Base-by-base conservation (phyloP, 2,797 vertebrate genomes). In the Monodelphis domestica region DNA sequence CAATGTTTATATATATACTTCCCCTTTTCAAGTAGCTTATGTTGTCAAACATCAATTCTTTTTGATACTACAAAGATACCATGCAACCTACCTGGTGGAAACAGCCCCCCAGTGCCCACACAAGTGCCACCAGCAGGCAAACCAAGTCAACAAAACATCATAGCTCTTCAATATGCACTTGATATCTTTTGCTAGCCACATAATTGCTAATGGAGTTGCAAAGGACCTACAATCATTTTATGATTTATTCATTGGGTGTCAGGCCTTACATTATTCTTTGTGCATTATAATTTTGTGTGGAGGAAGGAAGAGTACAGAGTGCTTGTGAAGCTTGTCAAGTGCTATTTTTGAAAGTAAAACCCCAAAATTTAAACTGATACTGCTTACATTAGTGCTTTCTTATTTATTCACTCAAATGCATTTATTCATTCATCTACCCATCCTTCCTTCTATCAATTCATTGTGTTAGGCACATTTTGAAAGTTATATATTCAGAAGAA, bases 31-130 rank as follows among this genome's bases (percentile, higher is more conserved):
- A 38, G 38, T 33, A 14, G 53, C 78, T 52, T 28, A 26, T 33
- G 14, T 91, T 95, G 53, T 89, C 90, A 96, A 53, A 78, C 88
- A 55, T 56, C 96, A 90, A 90, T 93, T 95, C 88, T 26, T 92
- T 26, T 87, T 26, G 45, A 29, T 38, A 50, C 24, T 21, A 53
- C 51, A 57, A 33, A 90, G 87, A 4, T 57, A 87, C 91, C 53
- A 54, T 0, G 1, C 5, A 9, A 88, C 15, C 1, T 45, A 2
- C 21, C 30, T 30, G 33, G 33, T 70, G 7, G 33, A 70, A 70
- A 70, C 15, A 70, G 15, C 15, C n/a, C n/a, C 30, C 28, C 5
- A 3, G 26, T 88, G 33, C 51, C n/a, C 17, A 26, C 56, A 11
- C 7, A 10, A 11, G 78, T n/a, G 3, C 29, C 50, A 59, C 15